Conservation (phyloP, 1,140 invertebrate species). For the Cotesia glomerata region DNA sequence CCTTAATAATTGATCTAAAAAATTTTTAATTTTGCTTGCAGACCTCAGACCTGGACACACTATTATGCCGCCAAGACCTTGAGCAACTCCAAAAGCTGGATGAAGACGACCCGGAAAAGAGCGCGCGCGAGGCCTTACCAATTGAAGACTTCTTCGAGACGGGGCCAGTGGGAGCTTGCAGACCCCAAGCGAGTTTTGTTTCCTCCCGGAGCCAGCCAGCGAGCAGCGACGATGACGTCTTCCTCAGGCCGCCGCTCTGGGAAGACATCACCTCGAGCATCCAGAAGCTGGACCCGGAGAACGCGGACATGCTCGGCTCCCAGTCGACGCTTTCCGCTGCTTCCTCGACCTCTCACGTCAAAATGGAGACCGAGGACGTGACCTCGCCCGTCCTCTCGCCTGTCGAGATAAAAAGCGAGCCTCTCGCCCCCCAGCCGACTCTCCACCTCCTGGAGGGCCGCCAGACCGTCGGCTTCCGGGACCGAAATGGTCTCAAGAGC, state of each 20-base stretch:
- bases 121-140: constrained; percentile 59
- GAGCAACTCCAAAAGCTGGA: constrained; percentile 65
- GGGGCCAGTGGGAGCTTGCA: constrained; percentile 37
- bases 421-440: constrained; percentile 59
- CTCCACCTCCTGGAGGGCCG: constrained; percentile 60
- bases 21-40: constrained; percentile 52
- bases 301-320: constrained; percentile 81
- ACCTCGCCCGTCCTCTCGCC: constrained; percentile 72
- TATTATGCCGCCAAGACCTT: constrained; percentile 68
- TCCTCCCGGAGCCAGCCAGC: constrained; percentile 61
- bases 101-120: constrained; percentile 65
- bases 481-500: constrained; percentile 47
- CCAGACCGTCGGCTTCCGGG: constrained; percentile 45
- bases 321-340: constrained; percentile 38
- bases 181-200: constrained; percentile 65
- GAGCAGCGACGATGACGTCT: constrained; percentile 77
- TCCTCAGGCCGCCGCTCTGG: constrained; percentile 82
- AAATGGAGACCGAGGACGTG: constrained; percentile 76
- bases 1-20: too few species aligned
- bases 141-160: constrained; percentile 37
- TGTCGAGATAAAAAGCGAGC: constrained; percentile 76
- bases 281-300: constrained; percentile 85
- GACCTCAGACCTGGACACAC: constrained; percentile 69
- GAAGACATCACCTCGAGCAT: constrained; percentile 89
- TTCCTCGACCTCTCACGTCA: constrained; percentile 65